These are phyloP conservation scores for Selenia dentaria DNA, from an alignment of 2,888 invertebrate species.

Conservation along the genomic window DNA sequence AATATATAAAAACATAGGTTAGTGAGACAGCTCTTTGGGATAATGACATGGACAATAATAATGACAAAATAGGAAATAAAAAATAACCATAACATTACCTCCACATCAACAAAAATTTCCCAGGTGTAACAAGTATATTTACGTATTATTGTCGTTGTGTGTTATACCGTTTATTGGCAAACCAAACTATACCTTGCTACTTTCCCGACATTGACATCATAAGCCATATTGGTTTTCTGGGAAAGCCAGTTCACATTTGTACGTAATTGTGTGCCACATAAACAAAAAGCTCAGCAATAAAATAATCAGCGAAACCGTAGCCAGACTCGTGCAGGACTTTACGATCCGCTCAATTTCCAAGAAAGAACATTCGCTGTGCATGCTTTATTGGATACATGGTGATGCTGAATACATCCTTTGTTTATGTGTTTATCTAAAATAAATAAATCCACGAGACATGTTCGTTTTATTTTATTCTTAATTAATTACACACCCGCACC, in stretches of 20 bases:
- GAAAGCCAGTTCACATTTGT: background rate
- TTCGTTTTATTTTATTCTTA: too few relatives aligned
- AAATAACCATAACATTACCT: too few relatives aligned
- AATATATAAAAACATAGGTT: too few relatives aligned
- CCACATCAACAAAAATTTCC: too few relatives aligned
- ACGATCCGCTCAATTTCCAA: conserved; percentile 14
- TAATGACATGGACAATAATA: too few relatives aligned
- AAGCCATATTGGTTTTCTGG: conserved; percentile 3
- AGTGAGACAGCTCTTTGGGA: too few relatives aligned
- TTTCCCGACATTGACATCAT: background rate
- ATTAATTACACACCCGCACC: too few relatives aligned
- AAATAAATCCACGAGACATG: background rate
- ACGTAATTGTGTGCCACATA: conserved; percentile 15
- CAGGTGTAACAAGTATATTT: too few relatives aligned
- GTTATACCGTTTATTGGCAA: too few relatives aligned
- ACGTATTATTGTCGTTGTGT: too few relatives aligned
- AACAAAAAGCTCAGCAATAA: conserved; percentile 17
- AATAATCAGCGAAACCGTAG: conserved; percentile 17
- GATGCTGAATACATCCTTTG: conserved; percentile 15
- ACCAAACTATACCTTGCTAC: too few relatives aligned
- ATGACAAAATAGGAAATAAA: too few relatives aligned
- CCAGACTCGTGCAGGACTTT: conserved; percentile 6
- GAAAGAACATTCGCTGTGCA: conserved; percentile 13
- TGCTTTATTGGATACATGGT: conserved; percentile 21
- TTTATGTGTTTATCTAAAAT: conserved; percentile 5